These are phyloP conservation scores for Bettongia penicillata DNA, from an alignment of 2,113 vertebrate genomes.

Conservation along the genomic window DNA sequence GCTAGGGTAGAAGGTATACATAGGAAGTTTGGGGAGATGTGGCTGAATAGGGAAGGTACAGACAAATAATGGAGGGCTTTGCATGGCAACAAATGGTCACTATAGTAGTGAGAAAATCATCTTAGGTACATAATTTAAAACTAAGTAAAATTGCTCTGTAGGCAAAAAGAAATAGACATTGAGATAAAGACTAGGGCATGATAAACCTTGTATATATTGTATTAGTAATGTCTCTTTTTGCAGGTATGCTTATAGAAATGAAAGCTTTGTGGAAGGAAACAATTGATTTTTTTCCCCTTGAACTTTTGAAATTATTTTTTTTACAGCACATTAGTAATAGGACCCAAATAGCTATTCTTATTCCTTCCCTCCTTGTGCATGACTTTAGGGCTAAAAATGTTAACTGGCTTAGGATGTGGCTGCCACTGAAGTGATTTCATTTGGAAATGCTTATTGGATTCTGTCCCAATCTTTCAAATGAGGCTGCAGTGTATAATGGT, in stretches of 20 bases:
- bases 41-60: neutral
- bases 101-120: slow-evolving; percentile 34
- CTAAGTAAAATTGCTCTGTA: neutral
- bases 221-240: slow-evolving; percentile 67
- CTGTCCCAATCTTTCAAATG: slow-evolving; percentile 4
- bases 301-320: slow-evolving; percentile 80
- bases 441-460: slow-evolving; percentile 29
- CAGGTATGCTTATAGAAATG: slow-evolving; percentile 81
- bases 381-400: slow-evolving; percentile 58
- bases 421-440: slow-evolving; percentile 64
- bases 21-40: neutral
- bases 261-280: slow-evolving; percentile 76
- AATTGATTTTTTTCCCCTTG: slow-evolving; percentile 85
- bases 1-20: neutral
- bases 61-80: neutral
- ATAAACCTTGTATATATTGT: slow-evolving; percentile 51
- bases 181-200: slow-evolving; percentile 13
- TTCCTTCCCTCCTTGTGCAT: slow-evolving; percentile 63
- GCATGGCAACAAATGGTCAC: neutral
- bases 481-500: neutral
- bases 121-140: slow-evolving; percentile 6
- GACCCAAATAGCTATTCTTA: slow-evolving; percentile 73
- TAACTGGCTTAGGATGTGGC: slow-evolving; percentile 42
- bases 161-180: neutral
- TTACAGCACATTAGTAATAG: slow-evolving; percentile 76